These are phyloP conservation scores for Hydriomena furcata DNA, from an alignment of 2,888 invertebrate genomes.

Conservation along the genomic window DNA sequence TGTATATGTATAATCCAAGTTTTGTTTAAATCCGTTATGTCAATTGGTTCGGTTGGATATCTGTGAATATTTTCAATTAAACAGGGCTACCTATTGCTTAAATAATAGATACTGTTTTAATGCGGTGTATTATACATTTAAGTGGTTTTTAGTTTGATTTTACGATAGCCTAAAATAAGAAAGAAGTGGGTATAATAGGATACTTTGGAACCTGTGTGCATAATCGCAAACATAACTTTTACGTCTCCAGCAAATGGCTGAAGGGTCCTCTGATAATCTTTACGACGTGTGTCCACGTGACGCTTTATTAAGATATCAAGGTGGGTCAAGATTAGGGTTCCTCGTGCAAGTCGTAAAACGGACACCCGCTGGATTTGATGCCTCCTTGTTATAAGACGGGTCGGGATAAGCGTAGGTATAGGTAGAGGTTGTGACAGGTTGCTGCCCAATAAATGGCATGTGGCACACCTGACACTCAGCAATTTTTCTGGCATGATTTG, in stretches of 20 bases:
- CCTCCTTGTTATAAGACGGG: conserved; percentile 16
- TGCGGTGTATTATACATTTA: too few relatives aligned
- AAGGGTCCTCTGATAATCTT: conserved; percentile 45
- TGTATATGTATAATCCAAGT: too few relatives aligned
- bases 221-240: too few relatives aligned
- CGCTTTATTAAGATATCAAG: conserved; percentile 66
- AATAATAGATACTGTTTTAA: too few relatives aligned
- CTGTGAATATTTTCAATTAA: too few relatives aligned
- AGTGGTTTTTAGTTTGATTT: too few relatives aligned
- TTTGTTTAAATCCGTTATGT: too few relatives aligned
- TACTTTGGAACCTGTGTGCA: too few relatives aligned
- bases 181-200: too few relatives aligned
- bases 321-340: conserved; percentile 63
- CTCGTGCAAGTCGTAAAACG: conserved; percentile 56
- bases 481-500: conserved; percentile 7
- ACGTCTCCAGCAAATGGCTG: conserved; percentile 21
- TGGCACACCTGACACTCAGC: conserved; percentile 17
- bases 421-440: conserved; percentile 8
- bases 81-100: too few relatives aligned
- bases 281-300: conserved; percentile 56
- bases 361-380: conserved; percentile 58
- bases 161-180: too few relatives aligned
- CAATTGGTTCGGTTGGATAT: too few relatives aligned
- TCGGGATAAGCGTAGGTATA: conserved; percentile 3
- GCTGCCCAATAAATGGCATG: conserved; percentile 13